Evolutionary conservation across 2,888 invertebrate genomes (phyloP).

Genomic region (Allolobophora icterica): DNA sequence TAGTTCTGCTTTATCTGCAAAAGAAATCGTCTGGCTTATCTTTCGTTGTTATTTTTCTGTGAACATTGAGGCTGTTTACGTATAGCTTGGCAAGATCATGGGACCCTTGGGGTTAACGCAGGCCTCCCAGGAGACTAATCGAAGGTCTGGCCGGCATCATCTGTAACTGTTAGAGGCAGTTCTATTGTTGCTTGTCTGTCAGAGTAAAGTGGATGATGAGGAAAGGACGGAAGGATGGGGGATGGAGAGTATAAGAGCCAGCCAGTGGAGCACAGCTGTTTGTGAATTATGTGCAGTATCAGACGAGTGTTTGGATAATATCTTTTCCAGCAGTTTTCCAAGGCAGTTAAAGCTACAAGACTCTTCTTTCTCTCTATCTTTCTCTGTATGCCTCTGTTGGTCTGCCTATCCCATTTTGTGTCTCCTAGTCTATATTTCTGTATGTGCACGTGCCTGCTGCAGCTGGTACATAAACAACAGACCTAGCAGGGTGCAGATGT

Average conservation of each 20-base stretch:
- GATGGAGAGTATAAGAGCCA: not conserved
- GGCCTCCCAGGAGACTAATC: not conserved
- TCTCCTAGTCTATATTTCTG: not conserved
- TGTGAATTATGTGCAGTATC: not conserved
- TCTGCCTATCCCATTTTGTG: not conserved
- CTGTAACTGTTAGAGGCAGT: not conserved
- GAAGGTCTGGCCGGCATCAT: not conserved
- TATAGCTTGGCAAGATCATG: not conserved
- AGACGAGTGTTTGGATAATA: not conserved
- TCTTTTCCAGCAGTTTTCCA: not conserved
- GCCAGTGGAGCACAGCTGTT: not conserved
- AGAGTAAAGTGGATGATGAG: not conserved
- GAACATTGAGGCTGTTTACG: not conserved
- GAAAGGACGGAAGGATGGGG: not conserved
- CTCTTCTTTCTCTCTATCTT: not conserved
- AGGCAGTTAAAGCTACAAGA: not conserved
- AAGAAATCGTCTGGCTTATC: slow-evolving; percentile 7
- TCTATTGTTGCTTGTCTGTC: not conserved
- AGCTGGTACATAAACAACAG: not conserved
- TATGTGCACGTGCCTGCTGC: not conserved
- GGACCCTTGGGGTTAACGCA: not conserved
- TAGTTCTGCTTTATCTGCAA: not conserved
- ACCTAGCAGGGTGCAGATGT: not conserved
- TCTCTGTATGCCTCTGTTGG: not conserved
- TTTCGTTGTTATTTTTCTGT: not conserved